Conservation (phyloP, 2,113 vertebrate species). For the Haplochromis vanheusdeni region DNA sequence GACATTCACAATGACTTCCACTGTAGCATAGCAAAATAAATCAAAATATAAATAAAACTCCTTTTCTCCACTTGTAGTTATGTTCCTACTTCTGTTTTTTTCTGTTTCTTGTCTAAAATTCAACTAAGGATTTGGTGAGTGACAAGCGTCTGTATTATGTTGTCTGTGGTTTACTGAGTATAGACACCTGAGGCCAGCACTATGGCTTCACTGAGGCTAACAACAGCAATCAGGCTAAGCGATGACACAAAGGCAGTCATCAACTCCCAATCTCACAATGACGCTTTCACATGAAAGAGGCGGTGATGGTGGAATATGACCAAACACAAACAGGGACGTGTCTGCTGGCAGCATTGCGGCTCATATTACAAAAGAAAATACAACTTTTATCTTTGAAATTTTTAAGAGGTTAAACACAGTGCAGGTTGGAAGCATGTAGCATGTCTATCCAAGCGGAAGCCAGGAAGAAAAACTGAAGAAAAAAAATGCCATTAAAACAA, state of each 20-base stretch:
- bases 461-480: background rate
- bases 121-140: background rate
- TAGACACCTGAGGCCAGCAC: background rate
- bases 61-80: background rate
- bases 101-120: background rate
- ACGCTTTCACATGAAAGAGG: background rate
- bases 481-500: background rate
- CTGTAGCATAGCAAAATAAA: background rate
- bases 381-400: background rate
- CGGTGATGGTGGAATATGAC: background rate
- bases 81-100: background rate
- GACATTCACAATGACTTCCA: too few species aligned
- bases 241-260: background rate
- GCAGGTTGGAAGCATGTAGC: background rate
- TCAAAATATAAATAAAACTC: background rate
- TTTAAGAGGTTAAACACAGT: background rate
- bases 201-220: background rate
- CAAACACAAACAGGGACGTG: background rate
- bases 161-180: background rate
- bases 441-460: accelerated
- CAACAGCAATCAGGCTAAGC: background rate
- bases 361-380: background rate
- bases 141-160: accelerated
- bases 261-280: background rate
- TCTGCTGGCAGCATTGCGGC: background rate